Base-by-base conservation (phyloP, 2,888 invertebrate genomes). In the Acronicta leporina region DNA sequence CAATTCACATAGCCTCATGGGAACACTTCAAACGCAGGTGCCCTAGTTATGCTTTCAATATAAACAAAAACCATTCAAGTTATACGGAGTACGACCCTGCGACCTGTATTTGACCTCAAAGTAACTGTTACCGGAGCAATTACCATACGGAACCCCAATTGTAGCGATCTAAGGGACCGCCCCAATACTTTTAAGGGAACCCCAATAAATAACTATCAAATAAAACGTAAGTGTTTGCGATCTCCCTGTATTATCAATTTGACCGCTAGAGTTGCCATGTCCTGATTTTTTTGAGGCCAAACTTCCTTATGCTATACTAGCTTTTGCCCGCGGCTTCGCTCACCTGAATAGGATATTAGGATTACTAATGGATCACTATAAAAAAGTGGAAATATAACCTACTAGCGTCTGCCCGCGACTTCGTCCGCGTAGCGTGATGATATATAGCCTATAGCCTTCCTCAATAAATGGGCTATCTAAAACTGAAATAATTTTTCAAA, bases 121-220 rank as follows among this genome's bases (percentile, higher is more conserved):
- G 63, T 56, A 46, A 71, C 57, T 51, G 44, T 61, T 62, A 54
- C 61, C 55, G 38, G 57, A 41, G 54, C 76, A 72, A 75, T 79
- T 75, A 75, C 79, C 79, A 79, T 79, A 75, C 54, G 30, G 54
- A 59, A 59, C 52, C 61, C 42, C 76, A 61, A 71, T 72, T 68
- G 73, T 52, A 60, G 60, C 60, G 55, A 44, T 58, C 48, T 63
- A 63, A 45, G 62, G 73, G 68, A 48, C 45, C 10, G 49, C 58
- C 58, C 57, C 50, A 53, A 72, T 63, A 79, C 57, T 75, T 68
- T 75, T 63, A 63, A 73, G 72, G 60, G 73, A 43, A 78, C 75
- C 76, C 49, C 49, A 54, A 75, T 72, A 75, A 79, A 75, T 79
- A 75, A 59, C 68, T 68, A 61, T 75, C 63, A 76, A 75, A 79